These are phyloP conservation scores for Desoria tigrina DNA, from an alignment of 2,888 invertebrate genomes.

Conservation along the genomic window DNA sequence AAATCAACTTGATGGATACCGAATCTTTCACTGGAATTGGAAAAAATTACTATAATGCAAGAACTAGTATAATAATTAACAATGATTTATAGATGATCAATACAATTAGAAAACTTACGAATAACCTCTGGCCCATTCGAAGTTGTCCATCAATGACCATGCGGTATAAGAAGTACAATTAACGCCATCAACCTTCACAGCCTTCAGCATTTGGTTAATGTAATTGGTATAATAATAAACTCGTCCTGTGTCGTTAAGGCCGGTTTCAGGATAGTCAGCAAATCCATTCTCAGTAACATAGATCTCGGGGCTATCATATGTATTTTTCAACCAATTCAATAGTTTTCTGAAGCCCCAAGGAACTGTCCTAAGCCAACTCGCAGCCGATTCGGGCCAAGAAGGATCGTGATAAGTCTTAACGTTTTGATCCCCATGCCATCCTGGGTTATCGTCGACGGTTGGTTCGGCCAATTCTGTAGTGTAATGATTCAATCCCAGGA, in stretches of 20 bases:
- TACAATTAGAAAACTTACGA: not conserved
- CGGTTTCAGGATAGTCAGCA: slow-evolving; percentile 32
- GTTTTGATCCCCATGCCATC: slow-evolving; percentile 34
- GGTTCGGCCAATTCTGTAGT: slow-evolving; percentile 18
- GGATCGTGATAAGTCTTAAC: slow-evolving; percentile 30
- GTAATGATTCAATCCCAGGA: slow-evolving; percentile 30
- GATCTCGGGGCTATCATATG: slow-evolving; percentile 41
- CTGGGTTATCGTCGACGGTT: not conserved
- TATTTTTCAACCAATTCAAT: slow-evolving; percentile 46
- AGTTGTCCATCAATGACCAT: slow-evolving; percentile 37
- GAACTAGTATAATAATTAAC: too few species aligned
- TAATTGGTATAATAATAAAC: slow-evolving; percentile 47
- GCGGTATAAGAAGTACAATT: slow-evolving; percentile 39
- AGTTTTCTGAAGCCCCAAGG: slow-evolving; percentile 49
- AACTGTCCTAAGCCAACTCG: slow-evolving; percentile 43
- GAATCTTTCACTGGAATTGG: not conserved
- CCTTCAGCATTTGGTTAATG: slow-evolving; percentile 49
- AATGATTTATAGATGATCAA: too few species aligned
- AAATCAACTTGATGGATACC: slow-evolving; percentile 7
- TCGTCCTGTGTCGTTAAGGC: slow-evolving; percentile 42
- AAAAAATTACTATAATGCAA: too few species aligned
- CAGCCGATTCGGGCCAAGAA: slow-evolving; percentile 36
- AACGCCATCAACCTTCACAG: slow-evolving; percentile 42
- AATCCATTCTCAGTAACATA: slow-evolving; percentile 49
- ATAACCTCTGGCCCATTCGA: slow-evolving; percentile 21